phyloP scores from a whole-genome alignment of 2,113 vertebrate genomes.

The Mastomys natalensis region DNA sequence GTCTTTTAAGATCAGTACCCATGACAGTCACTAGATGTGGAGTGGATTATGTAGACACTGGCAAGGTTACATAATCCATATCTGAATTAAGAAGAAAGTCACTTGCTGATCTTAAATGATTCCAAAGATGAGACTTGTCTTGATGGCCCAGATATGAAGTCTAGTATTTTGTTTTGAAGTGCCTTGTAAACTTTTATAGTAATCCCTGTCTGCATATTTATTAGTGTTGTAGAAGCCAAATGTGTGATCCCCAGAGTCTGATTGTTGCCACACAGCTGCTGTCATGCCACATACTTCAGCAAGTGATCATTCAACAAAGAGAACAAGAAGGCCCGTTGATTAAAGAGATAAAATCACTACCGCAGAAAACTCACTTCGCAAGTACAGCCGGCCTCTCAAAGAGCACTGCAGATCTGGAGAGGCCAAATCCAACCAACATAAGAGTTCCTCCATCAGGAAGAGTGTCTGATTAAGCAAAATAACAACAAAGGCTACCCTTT shows the following conservation, averaged over 20 bases:
- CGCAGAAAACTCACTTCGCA: not conserved
- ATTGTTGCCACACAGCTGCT: not conserved
- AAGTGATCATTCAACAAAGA: constrained; percentile 17
- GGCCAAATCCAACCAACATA: not conserved
- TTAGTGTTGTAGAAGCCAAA: not conserved
- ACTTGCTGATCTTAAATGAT: not conserved
- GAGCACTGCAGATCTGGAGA: not conserved
- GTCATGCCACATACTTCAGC: not conserved
- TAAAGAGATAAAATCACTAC: not conserved
- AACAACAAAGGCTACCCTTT: not conserved
- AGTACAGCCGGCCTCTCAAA: not conserved
- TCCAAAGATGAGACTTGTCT: not conserved
- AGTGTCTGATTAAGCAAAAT: not conserved
- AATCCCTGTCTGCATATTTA: constrained; percentile 14
- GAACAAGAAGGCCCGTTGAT: not conserved
- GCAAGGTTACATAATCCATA: not conserved
- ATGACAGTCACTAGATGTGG: not conserved
- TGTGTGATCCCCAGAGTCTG: not conserved
- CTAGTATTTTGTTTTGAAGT: constrained; percentile 18
- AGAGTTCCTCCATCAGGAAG: not conserved
- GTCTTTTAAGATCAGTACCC: not conserved
- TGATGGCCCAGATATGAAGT: constrained; percentile 24
- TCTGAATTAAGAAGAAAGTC: not conserved
- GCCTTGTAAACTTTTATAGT: constrained; percentile 12
- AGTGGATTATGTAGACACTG: not conserved